A percentile compares a stretch with the other conserved stretches of the same genome.
These are phyloP conservation scores for Palloptera scutellata DNA, from an alignment of 2,888 invertebrate genomes.

Conservation along the genomic window DNA sequence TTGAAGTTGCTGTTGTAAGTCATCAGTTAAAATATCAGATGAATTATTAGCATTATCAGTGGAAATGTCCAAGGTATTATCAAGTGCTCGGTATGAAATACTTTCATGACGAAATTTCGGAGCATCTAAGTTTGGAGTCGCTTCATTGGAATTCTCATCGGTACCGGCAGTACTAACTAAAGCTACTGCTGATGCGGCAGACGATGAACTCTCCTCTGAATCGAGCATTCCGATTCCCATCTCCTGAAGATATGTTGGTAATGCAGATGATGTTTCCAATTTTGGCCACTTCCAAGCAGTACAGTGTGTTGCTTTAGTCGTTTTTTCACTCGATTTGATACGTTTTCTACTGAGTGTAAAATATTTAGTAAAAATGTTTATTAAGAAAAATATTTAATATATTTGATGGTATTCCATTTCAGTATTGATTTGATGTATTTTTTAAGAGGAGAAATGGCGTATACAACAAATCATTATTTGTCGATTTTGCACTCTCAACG, in stretches of 20 bases:
- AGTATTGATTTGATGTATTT: no score
- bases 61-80: constrained; percentile 48
- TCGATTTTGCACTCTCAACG: no score
- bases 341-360: constrained; percentile 53
- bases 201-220: constrained; percentile 65
- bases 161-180: constrained; percentile 47
- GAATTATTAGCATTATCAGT: constrained; percentile 42
- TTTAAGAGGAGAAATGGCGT: no score
- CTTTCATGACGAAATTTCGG: constrained; percentile 53
- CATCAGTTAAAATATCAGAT: constrained; percentile 34
- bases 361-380: constrained; percentile 22
- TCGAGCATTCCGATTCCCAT: constrained; percentile 71
- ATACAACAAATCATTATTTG: no score
- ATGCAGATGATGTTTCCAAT: constrained; percentile 36
- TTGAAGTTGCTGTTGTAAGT: constrained; percentile 30
- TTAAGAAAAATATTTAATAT: constrained; percentile 3
- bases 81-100: constrained; percentile 41
- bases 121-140: constrained; percentile 53
- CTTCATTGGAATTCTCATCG: constrained; percentile 61
- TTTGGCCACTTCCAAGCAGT: constrained; percentile 48
- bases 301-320: constrained; percentile 34
- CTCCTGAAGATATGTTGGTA: constrained; percentile 61
- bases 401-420: no score
- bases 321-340: constrained; percentile 42
- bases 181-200: constrained; percentile 51